A percentile compares a stretch with the other conserved stretches of the same genome.
Evolutionary conservation across 2,113 vertebrate genomes (phyloP).

Genomic region (Misgurnus mizolepis): DNA sequence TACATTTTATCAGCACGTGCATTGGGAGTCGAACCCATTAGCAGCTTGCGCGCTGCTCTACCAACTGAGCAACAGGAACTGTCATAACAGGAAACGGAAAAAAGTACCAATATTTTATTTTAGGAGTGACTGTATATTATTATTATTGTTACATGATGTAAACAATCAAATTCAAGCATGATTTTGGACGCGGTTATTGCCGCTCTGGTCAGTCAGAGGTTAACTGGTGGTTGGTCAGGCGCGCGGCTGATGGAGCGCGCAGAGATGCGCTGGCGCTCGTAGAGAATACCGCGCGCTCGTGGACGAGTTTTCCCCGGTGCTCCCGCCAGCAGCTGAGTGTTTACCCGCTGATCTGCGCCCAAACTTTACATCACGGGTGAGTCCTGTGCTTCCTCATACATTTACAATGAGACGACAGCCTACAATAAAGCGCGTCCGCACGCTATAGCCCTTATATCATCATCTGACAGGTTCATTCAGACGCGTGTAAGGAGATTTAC

Average conservation of each 20-base stretch:
- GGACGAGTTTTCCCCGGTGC: background rate
- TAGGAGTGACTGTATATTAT: no score
- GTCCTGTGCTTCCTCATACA: background rate
- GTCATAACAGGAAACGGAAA: no score
- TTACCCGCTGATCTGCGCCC: background rate
- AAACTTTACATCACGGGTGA: conserved; percentile 3
- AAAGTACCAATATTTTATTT: no score
- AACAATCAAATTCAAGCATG: no score
- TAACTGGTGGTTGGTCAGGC: conserved; percentile 14
- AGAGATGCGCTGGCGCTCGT: conserved; percentile 4
- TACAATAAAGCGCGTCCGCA: conserved; percentile 1
- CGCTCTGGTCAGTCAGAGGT: conserved; percentile 24
- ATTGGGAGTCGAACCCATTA: no score
- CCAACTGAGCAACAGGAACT: no score
- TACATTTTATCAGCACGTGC: no score
- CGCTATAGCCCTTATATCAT: background rate
- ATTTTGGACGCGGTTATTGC: background rate
- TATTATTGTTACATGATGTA: no score
- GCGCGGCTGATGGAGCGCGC: conserved; percentile 21
- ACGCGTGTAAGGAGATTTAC: background rate
- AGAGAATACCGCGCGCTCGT: background rate
- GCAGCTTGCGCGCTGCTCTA: no score
- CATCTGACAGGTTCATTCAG: conserved; percentile 19
- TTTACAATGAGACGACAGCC: background rate
- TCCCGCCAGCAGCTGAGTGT: background rate